These are phyloP conservation scores for Myopa tessellatipennis DNA, from an alignment of 2,888 invertebrate genomes.

Conservation along the genomic window DNA sequence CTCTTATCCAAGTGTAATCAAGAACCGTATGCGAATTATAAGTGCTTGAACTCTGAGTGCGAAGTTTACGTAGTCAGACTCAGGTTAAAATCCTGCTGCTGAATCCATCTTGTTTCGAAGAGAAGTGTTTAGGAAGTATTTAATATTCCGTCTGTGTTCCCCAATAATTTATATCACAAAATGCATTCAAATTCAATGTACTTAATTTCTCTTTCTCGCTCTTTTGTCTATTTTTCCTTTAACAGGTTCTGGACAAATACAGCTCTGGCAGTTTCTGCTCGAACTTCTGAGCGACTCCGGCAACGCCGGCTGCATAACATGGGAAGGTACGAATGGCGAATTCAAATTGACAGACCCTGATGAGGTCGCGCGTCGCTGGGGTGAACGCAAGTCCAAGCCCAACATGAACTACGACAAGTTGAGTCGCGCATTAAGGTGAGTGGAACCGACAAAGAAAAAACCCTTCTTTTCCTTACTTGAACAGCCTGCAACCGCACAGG, in stretches of 20 bases:
- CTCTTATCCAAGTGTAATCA: too few species aligned
- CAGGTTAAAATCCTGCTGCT: too few species aligned
- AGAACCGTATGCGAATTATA: too few species aligned
- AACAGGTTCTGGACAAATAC: constrained; percentile 94
- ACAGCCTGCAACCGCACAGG: not conserved
- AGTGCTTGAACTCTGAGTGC: too few species aligned
- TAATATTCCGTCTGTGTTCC: too few species aligned
- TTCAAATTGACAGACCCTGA: constrained; percentile 99
- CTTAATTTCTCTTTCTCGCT: not conserved
- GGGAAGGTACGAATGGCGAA: constrained; percentile 99
- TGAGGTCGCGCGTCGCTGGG: constrained; percentile 98
- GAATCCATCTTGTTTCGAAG: too few species aligned
- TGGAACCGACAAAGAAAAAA: constrained; percentile 14
- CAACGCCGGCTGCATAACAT: constrained; percentile 96
- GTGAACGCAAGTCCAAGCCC: constrained; percentile 98
- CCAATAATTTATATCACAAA: too few species aligned
- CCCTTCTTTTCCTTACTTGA: not conserved
- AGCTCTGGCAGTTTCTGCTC: constrained; percentile 98
- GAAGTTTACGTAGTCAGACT: too few species aligned
- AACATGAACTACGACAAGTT: constrained; percentile 99
- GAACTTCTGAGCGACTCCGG: constrained; percentile 95
- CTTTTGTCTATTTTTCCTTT: not conserved
- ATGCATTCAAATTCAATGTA: not conserved
- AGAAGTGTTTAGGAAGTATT: too few species aligned
- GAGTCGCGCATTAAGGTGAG: constrained; percentile 93